phyloP scores from a whole-genome alignment of 2,888 invertebrate species.

The Villa cingulata region DNA sequence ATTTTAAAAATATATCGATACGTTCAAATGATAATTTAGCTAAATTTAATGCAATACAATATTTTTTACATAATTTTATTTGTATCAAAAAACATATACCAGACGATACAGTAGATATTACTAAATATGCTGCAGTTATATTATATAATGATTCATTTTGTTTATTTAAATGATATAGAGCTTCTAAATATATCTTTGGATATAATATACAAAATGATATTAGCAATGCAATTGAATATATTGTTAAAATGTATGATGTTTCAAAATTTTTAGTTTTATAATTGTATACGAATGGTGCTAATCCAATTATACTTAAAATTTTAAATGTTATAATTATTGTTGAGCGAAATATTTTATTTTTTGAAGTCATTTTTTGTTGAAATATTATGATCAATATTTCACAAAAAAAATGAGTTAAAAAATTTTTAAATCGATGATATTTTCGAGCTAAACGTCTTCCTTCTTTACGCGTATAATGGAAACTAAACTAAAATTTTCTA shows the following conservation, averaged over 20 bases:
- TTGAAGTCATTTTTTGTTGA: no score
- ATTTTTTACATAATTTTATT: not conserved
- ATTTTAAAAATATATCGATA: not conserved
- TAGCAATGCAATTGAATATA: not conserved
- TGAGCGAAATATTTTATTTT: not conserved
- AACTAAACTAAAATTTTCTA: no score
- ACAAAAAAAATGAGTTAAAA: no score
- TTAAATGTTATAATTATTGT: not conserved
- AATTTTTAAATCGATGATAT: no score
- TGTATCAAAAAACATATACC: not conserved
- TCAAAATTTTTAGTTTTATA: not conserved
- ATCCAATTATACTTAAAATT: not conserved
- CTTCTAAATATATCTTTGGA: not conserved
- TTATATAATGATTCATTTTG: not conserved
- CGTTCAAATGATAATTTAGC: not conserved
- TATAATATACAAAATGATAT: not conserved
- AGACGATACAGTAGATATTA: not conserved
- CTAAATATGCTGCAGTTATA: not conserved
- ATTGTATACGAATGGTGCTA: not conserved
- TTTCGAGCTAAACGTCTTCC: no score
- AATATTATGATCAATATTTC: no score
- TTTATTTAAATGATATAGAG: not conserved
- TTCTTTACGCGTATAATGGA: no score
- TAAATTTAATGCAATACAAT: not conserved
- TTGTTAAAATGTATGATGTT: not conserved